Conservation (phyloP, 2,797 vertebrate genomes). For the Siniperca obscura region DNA sequence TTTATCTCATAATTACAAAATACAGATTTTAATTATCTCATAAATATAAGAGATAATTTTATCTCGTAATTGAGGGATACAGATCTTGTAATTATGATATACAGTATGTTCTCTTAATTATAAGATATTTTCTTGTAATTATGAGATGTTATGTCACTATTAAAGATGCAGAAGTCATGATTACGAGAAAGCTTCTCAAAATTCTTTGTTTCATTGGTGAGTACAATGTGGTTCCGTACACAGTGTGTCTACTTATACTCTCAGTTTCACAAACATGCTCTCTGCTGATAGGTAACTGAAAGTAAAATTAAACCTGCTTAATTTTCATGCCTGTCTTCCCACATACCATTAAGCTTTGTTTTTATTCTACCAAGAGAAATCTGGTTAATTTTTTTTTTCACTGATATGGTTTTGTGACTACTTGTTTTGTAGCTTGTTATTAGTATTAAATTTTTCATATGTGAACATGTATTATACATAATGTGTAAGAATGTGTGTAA, state of each 20-base stretch:
- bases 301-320: background rate
- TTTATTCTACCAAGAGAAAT: conserved; percentile 24
- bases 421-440: conserved; percentile 30
- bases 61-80: background rate
- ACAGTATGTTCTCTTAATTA: background rate
- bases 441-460: conserved; percentile 29
- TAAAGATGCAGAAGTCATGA: background rate
- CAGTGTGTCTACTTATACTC: background rate
- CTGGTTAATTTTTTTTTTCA: background rate
- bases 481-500: conserved; percentile 21
- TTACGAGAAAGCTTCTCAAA: background rate
- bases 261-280: background rate
- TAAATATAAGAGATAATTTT: background rate
- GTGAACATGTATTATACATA: conserved; percentile 26
- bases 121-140: background rate
- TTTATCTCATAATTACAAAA: background rate
- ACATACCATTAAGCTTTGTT: background rate
- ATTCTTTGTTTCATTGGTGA: background rate
- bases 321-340: conserved; percentile 11
- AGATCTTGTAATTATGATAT: background rate
- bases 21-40: background rate
- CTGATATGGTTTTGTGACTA: conserved; percentile 37
- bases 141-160: background rate
- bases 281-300: background rate
- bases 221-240: background rate